Conservation (phyloP, 2,113 vertebrate species). For the Festucalex cinctus region DNA sequence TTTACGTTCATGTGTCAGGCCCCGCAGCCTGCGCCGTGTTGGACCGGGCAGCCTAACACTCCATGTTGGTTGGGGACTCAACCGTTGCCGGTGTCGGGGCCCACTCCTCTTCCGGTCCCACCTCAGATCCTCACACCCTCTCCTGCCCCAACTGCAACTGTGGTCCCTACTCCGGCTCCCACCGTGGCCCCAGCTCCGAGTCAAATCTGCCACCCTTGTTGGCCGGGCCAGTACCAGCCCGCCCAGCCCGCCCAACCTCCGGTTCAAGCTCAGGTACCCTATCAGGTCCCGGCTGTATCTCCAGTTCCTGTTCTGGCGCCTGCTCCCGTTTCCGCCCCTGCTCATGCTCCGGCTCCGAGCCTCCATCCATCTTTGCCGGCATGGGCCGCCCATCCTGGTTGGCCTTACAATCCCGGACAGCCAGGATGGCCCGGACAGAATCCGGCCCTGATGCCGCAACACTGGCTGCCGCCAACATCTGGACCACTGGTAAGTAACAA, state of each 20-base stretch:
- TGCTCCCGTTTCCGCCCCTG: conserved; percentile 6
- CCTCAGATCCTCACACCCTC: conserved; percentile 28
- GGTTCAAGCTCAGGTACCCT: conserved; percentile 33
- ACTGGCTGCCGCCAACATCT: conserved; percentile 66
- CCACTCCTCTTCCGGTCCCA: conserved; percentile 1
- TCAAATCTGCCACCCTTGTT: conserved; percentile 54
- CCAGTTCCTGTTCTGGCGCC: conserved; percentile 22
- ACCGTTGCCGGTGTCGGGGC: conserved; percentile 21
- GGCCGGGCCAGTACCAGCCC: conserved; percentile 51
- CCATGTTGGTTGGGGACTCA: conserved; percentile 57
- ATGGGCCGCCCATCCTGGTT: conserved; percentile 54
- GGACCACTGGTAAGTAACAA: conserved; percentile 66
- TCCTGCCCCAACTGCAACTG: conserved; percentile 25
- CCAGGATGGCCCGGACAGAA: conserved; percentile 73
- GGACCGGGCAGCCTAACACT: conserved; percentile 62
- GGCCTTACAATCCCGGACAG: conserved; percentile 72
- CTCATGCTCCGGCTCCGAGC: conserved; percentile 18
- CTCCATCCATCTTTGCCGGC: conserved; percentile 32
- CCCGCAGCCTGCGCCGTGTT: conserved; percentile 22
- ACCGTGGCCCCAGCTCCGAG: conserved; percentile 1
- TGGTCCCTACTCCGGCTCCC: conserved; percentile 13
- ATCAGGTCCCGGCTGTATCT: conserved; percentile 12
- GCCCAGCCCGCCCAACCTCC: conserved; percentile 31
- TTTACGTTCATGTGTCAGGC: background rate
- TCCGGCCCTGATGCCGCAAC: conserved; percentile 38